phyloP scores from a whole-genome alignment of 2,888 invertebrate genomes.

The Azorinus chamasolen region DNA sequence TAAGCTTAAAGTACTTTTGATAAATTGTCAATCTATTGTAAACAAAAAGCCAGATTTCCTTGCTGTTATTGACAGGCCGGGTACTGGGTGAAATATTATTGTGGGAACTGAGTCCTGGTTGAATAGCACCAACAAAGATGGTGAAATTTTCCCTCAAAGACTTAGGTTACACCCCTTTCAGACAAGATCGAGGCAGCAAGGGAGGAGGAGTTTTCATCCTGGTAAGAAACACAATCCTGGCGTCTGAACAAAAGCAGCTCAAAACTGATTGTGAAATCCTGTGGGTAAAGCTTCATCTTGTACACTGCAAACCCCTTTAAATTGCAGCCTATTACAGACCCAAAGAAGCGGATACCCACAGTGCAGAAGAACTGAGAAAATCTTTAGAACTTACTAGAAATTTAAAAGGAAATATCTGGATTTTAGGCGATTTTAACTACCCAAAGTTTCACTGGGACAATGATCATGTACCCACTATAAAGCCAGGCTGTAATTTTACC shows the following conservation, averaged over 20 bases:
- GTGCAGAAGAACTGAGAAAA: slow-evolving; percentile 16
- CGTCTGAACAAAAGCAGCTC: slow-evolving; percentile 19
- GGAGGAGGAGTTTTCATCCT: not conserved
- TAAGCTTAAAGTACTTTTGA: not conserved
- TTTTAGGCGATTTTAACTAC: slow-evolving; percentile 21
- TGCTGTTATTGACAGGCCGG: not conserved
- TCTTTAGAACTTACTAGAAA: slow-evolving; percentile 12
- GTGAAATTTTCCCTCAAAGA: slow-evolving; percentile 18
- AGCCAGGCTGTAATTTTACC: slow-evolving; percentile 7
- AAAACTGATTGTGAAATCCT: slow-evolving; percentile 32
- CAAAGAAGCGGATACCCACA: slow-evolving; percentile 7
- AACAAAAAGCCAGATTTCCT: slow-evolving; percentile 3
- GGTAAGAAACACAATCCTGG: not conserved
- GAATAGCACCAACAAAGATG: not conserved
- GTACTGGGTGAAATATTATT: not conserved
- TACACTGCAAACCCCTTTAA: slow-evolving; percentile 12
- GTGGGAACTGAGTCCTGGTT: slow-evolving; percentile 4
- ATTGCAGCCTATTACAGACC: slow-evolving; percentile 24
- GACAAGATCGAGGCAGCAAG: slow-evolving; percentile 13
- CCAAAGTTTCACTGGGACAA: slow-evolving; percentile 23
- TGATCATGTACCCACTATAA: not conserved
- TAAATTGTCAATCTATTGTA: slow-evolving; percentile 5
- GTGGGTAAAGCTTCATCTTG: slow-evolving; percentile 6
- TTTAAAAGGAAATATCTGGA: slow-evolving; percentile 21
- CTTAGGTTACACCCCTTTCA: slow-evolving; percentile 13